A percentile compares a stretch with the other conserved stretches of the same genome.
These are phyloP conservation scores for Platycercus adscitus DNA, from an alignment of 2,113 vertebrate genomes.

Conservation along the genomic window DNA sequence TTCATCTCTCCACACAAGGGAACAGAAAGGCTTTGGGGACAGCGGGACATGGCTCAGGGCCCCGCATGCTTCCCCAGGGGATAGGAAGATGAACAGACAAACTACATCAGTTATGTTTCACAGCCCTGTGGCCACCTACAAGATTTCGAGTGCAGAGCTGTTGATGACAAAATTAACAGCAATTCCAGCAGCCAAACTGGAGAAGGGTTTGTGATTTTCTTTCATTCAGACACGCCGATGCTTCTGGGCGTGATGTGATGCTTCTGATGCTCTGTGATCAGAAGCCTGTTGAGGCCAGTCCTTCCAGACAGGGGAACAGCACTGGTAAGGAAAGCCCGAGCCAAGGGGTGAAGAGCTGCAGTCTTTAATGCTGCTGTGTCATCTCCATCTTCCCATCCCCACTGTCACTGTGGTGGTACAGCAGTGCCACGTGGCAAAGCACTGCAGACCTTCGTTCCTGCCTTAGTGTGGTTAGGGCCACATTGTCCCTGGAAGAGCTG, in stretches of 20 bases:
- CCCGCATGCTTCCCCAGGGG: background rate
- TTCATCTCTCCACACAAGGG: rapidly evolving
- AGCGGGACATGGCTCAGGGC: background rate
- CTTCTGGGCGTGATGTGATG: too few relatives aligned
- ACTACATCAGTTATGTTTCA: background rate
- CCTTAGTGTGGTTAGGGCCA: rapidly evolving
- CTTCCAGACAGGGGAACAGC: background rate
- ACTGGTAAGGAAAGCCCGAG: background rate
- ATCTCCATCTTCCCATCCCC: background rate
- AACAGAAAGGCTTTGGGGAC: background rate
- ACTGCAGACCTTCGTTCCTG: background rate
- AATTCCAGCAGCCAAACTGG: background rate
- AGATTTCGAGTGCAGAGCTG: background rate
- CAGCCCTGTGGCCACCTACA: background rate
- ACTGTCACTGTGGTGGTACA: background rate
- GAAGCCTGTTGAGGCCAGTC: background rate
- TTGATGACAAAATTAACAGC: background rate
- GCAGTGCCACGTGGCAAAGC: background rate
- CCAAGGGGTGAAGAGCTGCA: background rate
- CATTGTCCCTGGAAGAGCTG: background rate
- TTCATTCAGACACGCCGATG: rapidly evolving
- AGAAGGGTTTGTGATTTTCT: background rate
- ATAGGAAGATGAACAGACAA: background rate
- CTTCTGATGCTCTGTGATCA: background rate
- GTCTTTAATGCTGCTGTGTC: background rate